A percentile compares a stretch with the other conserved stretches of the same genome.
Conservation (phyloP, 2,888 invertebrate species). For the Iphiclides podalirius region DNA sequence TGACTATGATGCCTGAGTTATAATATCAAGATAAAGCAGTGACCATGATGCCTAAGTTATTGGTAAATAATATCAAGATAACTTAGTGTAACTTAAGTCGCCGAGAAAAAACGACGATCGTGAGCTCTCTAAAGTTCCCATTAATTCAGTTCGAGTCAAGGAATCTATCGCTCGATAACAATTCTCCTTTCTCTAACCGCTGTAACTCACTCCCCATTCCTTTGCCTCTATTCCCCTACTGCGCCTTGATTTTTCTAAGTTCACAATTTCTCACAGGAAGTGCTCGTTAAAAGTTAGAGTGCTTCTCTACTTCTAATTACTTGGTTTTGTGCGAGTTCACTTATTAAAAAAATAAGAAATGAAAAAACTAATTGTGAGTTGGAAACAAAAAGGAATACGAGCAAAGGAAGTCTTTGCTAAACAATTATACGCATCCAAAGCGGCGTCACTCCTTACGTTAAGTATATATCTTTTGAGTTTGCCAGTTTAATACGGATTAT, state of each 20-base stretch:
- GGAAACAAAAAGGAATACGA: background rate
- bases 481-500: too few relatives aligned
- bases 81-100: too few relatives aligned
- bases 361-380: slow-evolving; percentile 13
- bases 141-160: slow-evolving; percentile 17
- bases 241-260: slow-evolving; percentile 21
- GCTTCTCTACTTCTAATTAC: slow-evolving; percentile 23
- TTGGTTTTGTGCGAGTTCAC: slow-evolving; percentile 18
- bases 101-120: background rate
- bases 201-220: slow-evolving; percentile 17
- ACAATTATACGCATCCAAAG: too few relatives aligned
- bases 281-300: slow-evolving; percentile 23
- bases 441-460: too few relatives aligned
- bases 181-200: slow-evolving; percentile 8
- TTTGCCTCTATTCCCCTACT: slow-evolving; percentile 6
- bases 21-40: too few relatives aligned
- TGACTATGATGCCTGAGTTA: too few relatives aligned
- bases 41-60: too few relatives aligned
- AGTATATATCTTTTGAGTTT: too few relatives aligned
- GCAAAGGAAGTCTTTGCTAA: too few relatives aligned
- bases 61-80: too few relatives aligned
- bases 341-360: slow-evolving; percentile 9
- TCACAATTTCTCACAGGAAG: slow-evolving; percentile 20
- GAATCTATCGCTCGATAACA: slow-evolving; percentile 12
- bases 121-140: slow-evolving; percentile 12